These are phyloP conservation scores for Oxyura jamaicensis DNA, from an alignment of 2,113 vertebrate species.

Conservation along the genomic window DNA sequence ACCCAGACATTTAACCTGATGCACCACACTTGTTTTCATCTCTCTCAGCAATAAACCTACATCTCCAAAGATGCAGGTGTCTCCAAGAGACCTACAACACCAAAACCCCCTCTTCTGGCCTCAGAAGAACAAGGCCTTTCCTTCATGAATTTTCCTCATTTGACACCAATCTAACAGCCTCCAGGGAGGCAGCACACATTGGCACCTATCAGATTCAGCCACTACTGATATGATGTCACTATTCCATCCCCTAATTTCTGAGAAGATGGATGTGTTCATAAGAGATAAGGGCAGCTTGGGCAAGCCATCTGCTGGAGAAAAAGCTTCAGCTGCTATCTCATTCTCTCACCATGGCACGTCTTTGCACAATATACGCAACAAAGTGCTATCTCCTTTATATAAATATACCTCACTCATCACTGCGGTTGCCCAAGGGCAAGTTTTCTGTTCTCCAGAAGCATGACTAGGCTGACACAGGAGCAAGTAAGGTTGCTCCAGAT, in stretches of 20 bases:
- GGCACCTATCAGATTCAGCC: neutral
- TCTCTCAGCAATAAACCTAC: neutral
- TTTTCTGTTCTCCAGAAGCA: neutral
- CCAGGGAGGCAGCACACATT: fast-evolving
- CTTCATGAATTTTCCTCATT: neutral
- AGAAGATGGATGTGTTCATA: neutral
- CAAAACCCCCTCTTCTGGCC: neutral
- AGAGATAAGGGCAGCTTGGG: fast-evolving
- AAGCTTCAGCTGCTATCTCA: neutral
- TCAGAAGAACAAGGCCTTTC: fast-evolving
- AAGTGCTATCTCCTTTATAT: neutral
- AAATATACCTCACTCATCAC: neutral
- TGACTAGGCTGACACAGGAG: neutral
- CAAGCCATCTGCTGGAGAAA: neutral
- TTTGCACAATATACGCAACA: neutral
- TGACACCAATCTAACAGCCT: neutral
- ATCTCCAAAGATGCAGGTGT: neutral
- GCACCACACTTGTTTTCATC: neutral
- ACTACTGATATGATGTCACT: neutral
- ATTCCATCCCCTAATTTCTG: neutral
- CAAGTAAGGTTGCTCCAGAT: neutral
- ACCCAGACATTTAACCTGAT: neutral
- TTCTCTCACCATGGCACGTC: neutral
- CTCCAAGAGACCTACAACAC: neutral
- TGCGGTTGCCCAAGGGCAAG: neutral